These are phyloP conservation scores for Chrysogorgia sp. DNA, from an alignment of 92 coral and sea anemone genomes.

Conservation along the genomic window DNA sequence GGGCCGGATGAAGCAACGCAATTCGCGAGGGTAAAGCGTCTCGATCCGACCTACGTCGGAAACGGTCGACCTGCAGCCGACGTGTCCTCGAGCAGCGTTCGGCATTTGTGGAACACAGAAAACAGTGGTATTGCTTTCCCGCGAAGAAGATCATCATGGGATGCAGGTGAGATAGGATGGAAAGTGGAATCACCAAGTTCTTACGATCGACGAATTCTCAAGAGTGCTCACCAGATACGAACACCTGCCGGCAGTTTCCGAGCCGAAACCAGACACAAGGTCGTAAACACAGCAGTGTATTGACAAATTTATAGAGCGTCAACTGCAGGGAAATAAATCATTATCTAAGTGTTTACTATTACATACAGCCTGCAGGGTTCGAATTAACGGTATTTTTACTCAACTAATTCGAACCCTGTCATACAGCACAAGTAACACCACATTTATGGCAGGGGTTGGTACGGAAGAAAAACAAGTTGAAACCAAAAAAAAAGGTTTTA, in stretches of 20 bases:
- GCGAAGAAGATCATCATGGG: conserved; percentile 6
- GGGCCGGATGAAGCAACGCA: conserved; percentile 29
- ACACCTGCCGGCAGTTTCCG: conserved; percentile 41
- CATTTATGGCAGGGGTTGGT: no score
- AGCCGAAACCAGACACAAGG: conserved; percentile 20
- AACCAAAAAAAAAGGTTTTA: no score
- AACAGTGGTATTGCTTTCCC: conserved; percentile 5
- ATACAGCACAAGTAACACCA: no score
- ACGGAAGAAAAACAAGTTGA: no score
- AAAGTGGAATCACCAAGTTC: conserved; percentile 28
- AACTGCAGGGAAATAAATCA: neutral
- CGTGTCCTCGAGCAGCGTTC: neutral
- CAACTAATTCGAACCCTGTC: no score
- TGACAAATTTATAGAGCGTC: neutral
- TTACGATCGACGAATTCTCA: conserved; percentile 4
- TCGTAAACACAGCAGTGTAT: conserved; percentile 12
- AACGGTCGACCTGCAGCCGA: neutral
- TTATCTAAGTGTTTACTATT: no score
- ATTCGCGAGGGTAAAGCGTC: conserved; percentile 28
- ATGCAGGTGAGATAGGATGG: conserved; percentile 38
- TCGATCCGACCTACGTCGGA: conserved; percentile 31
- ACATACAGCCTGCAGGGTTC: no score
- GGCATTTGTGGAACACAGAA: conserved; percentile 1
- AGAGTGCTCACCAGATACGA: conserved; percentile 33
- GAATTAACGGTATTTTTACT: no score